These are phyloP conservation scores for Luidia sarsii DNA, from an alignment of 53 echinoderm and acorn worm species.

Conservation along the genomic window DNA sequence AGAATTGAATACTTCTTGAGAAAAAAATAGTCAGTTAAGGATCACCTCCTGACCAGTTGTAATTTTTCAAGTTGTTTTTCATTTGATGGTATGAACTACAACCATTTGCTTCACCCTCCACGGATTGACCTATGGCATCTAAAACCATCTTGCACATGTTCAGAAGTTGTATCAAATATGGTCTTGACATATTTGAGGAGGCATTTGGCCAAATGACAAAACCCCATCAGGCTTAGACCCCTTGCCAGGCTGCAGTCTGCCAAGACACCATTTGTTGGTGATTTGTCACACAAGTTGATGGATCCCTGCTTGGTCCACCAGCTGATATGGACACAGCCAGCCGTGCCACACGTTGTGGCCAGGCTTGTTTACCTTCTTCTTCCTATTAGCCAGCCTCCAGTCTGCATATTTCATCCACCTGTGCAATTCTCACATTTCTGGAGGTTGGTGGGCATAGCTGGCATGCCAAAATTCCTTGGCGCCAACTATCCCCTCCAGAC, in stretches of 20 bases:
- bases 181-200: background rate
- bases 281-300: slow-evolving; percentile 44
- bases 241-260: slow-evolving; percentile 17
- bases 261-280: slow-evolving; percentile 27
- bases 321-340: background rate
- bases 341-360: slow-evolving; percentile 11
- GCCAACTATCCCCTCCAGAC: background rate
- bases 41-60: no score
- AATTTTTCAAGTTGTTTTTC: no score
- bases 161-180: no score
- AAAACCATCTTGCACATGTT: background rate
- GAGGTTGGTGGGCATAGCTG: slow-evolving; percentile 56
- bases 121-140: no score
- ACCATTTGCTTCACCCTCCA: no score
- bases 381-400: background rate
- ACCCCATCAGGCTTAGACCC: background rate
- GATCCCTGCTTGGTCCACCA: background rate
- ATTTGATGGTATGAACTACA: no score
- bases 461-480: slow-evolving; percentile 44
- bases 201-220: background rate
- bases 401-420: slow-evolving; percentile 50
- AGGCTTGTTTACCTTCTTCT: slow-evolving; percentile 16
- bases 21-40: no score
- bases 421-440: slow-evolving; percentile 47
- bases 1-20: no score